Conservation (phyloP, 2,113 vertebrate species). For the Austrofundulus limnaeus region DNA sequence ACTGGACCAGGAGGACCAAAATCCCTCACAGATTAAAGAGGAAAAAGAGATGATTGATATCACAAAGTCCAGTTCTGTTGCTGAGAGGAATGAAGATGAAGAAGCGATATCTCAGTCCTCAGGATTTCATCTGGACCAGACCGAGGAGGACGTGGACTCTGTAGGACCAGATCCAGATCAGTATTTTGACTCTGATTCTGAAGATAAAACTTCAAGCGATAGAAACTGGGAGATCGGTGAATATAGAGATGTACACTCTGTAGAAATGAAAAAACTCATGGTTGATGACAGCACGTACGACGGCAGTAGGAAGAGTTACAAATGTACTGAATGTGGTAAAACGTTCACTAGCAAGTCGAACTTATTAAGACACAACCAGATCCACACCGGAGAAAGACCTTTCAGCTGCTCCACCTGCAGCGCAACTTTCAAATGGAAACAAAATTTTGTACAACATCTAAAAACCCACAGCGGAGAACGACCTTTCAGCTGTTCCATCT, state of each 20-base stretch:
- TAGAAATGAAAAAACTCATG: background rate
- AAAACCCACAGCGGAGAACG: background rate
- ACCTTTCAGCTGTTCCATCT: background rate
- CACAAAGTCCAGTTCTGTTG: background rate
- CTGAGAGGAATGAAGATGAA: conserved; percentile 9
- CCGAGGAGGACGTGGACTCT: background rate
- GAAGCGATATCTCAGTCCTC: conserved; percentile 1
- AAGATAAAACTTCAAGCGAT: background rate
- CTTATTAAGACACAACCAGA: no score
- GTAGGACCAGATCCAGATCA: no score
- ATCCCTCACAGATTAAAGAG: background rate
- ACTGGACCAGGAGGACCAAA: no score
- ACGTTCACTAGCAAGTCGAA: no score
- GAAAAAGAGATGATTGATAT: background rate
- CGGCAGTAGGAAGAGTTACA: no score
- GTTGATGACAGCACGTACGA: background rate
- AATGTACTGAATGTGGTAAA: background rate
- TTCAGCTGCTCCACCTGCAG: conserved; percentile 4
- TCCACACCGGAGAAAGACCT: background rate
- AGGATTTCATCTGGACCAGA: background rate
- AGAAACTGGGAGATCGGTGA: background rate
- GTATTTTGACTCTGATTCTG: no score
- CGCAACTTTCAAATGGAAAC: background rate
- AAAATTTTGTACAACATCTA: background rate
- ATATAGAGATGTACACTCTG: background rate